Evolutionary conservation across 2,888 invertebrate genomes (phyloP).

Genomic region (Pheosia tremula): DNA sequence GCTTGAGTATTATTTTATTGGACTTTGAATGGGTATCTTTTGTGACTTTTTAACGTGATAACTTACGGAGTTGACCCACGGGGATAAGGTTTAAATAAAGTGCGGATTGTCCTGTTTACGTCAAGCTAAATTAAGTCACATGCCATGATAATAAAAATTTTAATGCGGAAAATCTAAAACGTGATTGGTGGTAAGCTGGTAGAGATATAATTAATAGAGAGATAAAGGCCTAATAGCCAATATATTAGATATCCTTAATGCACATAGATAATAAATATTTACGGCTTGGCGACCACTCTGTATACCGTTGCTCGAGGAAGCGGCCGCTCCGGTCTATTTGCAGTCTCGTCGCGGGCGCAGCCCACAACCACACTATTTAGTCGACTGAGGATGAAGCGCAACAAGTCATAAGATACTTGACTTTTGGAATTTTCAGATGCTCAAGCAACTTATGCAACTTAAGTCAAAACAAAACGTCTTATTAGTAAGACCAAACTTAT

Average conservation of each 20-base stretch:
- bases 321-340: conserved; percentile 31
- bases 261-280: not conserved
- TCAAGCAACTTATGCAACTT: too few species aligned
- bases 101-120: conserved; percentile 24
- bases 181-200: too few species aligned
- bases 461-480: too few species aligned
- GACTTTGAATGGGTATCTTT: conserved; percentile 25
- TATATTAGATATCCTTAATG: not conserved
- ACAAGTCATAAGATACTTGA: conserved; percentile 11
- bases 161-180: too few species aligned
- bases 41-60: conserved; percentile 24
- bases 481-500: too few species aligned
- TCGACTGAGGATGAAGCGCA: conserved; percentile 22
- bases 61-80: too few species aligned
- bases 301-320: conserved; percentile 34
- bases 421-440: not conserved
- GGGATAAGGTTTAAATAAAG: conserved; percentile 21
- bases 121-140: conserved; percentile 20
- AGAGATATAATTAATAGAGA: too few species aligned
- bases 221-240: not conserved
- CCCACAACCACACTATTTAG: conserved; percentile 33
- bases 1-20: conserved; percentile 30
- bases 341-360: conserved; percentile 17
- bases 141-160: not conserved
- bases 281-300: conserved; percentile 1